Base-by-base conservation (phyloP, 2,113 vertebrate genomes). In the Trachemys scripta region DNA sequence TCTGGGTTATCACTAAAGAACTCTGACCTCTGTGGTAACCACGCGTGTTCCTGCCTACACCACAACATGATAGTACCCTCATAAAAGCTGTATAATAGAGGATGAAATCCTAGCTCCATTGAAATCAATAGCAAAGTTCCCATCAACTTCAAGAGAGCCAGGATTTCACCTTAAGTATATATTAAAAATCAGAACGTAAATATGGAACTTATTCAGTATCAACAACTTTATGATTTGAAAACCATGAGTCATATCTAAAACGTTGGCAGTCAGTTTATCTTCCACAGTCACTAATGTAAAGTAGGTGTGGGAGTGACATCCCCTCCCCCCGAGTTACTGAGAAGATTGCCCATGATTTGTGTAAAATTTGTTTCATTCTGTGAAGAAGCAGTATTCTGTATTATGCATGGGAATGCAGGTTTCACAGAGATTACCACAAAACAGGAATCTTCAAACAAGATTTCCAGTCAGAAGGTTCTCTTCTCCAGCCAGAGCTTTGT, bases 401-500 rank as follows among this genome's bases (percentile, higher is more conserved):
- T 76, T 35, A 29, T 79, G 5, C 49, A 69, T 84, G 79, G 94
- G 82, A 78, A 8, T 22, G 17, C 45, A 95, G 45, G 94, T 94
- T 94, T 95, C 87, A 92, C 62, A 86, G 53, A 93, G 81, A 82
- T 97, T 92, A 87, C 91, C 91, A 93, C 82, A 84, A 97, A 96
- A 92, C 79, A 83, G 92, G 80, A 12, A 29, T 83, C 96, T 92
- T 88, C 84, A 84, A 54, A 69, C 79, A 89, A 91, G 47, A 92
- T 47, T 97, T 95, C 90, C 85, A 92, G 7, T 88, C 80, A 87
- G 84, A 47, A 90, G 0, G 0, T 91, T 96, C 95, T 96, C 90
- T 96, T 62, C 75, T 88, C 85, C 95, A 91, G 95, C 94, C 75
- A 8, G 0, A 87, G 69, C 89, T 91, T 22, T 93, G 62, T 96